phyloP scores from a whole-genome alignment of 2,888 invertebrate genomes.

The Mythimna lalbum region DNA sequence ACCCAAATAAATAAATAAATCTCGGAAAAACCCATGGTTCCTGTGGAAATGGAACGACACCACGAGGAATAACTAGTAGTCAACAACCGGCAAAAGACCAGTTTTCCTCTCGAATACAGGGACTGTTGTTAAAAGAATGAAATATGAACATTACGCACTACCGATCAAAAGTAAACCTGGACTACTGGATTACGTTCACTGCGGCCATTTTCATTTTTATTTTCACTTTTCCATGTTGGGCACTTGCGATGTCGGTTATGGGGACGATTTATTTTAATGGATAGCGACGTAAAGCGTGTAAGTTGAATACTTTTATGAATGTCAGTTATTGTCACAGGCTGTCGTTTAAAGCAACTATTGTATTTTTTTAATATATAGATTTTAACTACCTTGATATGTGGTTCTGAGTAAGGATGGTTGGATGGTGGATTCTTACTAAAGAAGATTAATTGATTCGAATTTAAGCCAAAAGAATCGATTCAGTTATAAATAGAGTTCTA shows the following conservation, averaged over 20 bases:
- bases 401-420: too few relatives aligned
- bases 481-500: too few relatives aligned
- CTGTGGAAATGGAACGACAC: too few relatives aligned
- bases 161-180: slow-evolving; percentile 23
- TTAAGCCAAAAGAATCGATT: too few relatives aligned
- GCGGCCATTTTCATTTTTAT: slow-evolving; percentile 42
- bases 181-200: slow-evolving; percentile 27
- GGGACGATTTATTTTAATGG: slow-evolving; percentile 41
- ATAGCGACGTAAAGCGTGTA: slow-evolving; percentile 35
- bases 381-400: too few relatives aligned
- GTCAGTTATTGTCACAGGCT: slow-evolving; percentile 31
- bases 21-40: too few relatives aligned
- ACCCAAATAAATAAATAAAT: too few relatives aligned
- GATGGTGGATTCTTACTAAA: too few relatives aligned
- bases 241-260: slow-evolving; percentile 37
- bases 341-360: slow-evolving; percentile 14
- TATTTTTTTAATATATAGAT: neutral
- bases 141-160: slow-evolving; percentile 7
- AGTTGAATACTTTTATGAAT: slow-evolving; percentile 36
- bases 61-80: neutral
- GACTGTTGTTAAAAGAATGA: neutral
- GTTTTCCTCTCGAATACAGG: neutral
- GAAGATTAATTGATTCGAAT: too few relatives aligned
- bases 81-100: neutral
- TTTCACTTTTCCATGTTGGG: slow-evolving; percentile 43